Evolutionary conservation across 2,797 vertebrate species (phyloP), one percentile per base, ranked within the genome.

Genomic region (Muscicapa striata): DNA sequence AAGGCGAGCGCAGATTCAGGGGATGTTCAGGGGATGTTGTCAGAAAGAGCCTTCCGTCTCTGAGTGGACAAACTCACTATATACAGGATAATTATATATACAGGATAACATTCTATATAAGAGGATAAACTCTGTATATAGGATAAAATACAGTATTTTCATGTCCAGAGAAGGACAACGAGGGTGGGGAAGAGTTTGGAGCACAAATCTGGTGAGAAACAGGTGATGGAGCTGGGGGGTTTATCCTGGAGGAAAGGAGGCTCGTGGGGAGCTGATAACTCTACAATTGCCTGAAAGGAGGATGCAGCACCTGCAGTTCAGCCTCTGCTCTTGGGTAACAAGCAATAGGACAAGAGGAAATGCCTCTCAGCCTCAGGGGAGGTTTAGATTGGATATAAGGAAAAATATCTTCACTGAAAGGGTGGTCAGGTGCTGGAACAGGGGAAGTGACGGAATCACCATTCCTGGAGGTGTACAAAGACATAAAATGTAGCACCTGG

Each of bases 231-330:
- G 38, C 15, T 13, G 17, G 22, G 4, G 7, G 4, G 7, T 5
- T 83, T 9, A 52, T 15, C 58, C 45, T 26, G 58, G 17, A 51
- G 58, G 8, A 45, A 26, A 64, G n/a, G 43, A 69, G 49, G 38
- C n/a, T 38, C 16, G 16, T 2, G 10, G 32, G 20, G 6, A 22
- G 14, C 11, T n/a, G n/a, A 15, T 9, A 1, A 0, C n/a, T 15
- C 10, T 9, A 13, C 14, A 32, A 0, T 4, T 34, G 26, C 61
- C 24, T 46, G 61, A 6, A 22, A 34, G n/a, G 12, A 67, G 3
- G 2, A 6, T 11, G 34, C 36, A 12, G 40, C 30, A 6, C 21
- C 40, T 34, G 34, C 1, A 2, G 17, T 34, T 30, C 4, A 1
- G 52, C 40, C 68, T 34, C 46, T 52, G 18, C 34, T 34, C 26